Evolutionary conservation across 2,113 vertebrate species (phyloP).

Genomic region (Grallaria varia): DNA sequence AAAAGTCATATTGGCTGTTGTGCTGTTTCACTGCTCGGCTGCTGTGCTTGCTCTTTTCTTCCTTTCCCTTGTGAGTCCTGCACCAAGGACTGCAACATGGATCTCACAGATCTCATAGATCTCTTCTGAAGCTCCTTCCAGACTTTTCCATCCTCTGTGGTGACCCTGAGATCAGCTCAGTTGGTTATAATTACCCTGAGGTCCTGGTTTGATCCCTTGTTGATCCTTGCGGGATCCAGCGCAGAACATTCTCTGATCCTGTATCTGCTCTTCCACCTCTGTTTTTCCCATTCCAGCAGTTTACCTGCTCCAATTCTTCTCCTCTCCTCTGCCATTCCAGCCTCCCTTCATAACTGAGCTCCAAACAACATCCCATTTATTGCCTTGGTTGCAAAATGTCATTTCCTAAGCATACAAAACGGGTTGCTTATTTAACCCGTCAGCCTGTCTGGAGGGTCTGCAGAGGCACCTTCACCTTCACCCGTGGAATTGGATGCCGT

Average conservation of each 20-base stretch:
- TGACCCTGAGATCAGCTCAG: neutral
- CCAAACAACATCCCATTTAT: neutral
- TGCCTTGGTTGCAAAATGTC: neutral
- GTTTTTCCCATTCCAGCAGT: neutral
- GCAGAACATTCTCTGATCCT: neutral
- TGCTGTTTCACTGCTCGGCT: neutral
- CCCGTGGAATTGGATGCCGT: fast-evolving
- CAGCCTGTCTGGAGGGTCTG: neutral
- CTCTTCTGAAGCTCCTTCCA: neutral
- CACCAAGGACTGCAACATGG: neutral
- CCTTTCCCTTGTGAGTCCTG: neutral
- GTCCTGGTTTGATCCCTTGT: neutral
- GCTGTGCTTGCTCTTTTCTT: neutral
- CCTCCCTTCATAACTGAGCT: neutral
- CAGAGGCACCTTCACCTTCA: neutral
- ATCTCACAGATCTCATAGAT: neutral
- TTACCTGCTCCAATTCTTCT: neutral
- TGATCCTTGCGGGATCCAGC: neutral
- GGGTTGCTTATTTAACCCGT: neutral
- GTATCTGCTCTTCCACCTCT: neutral
- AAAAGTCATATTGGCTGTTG: fast-evolving
- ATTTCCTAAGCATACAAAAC: neutral
- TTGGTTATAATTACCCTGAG: neutral
- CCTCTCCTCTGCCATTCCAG: neutral
- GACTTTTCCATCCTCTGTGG: neutral